These are phyloP conservation scores for Vespertilio murinus DNA, from an alignment of 2,797 vertebrate genomes.

Conservation along the genomic window DNA sequence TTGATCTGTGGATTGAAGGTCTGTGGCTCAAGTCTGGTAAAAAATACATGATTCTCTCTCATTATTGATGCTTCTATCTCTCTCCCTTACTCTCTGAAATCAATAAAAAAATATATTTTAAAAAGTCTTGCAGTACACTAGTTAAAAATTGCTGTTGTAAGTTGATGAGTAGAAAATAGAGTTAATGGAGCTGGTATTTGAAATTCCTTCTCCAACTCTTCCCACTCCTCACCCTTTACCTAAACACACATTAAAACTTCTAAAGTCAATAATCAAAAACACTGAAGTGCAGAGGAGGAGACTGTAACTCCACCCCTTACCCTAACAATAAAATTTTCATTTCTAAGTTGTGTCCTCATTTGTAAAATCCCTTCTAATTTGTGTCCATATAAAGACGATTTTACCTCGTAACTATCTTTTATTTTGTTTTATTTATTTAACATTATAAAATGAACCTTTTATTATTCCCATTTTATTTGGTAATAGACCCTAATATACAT, in stretches of 20 bases:
- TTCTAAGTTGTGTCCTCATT: background rate
- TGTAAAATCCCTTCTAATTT: conserved; percentile 24
- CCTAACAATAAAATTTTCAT: conserved; percentile 21
- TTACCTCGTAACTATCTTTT: background rate
- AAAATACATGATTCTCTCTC: too few species aligned
- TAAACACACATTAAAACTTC: conserved; percentile 2
- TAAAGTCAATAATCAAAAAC: conserved; percentile 18
- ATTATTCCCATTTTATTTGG: conserved; percentile 30
- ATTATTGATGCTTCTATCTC: too few species aligned
- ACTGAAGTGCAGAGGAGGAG: background rate
- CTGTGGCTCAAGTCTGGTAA: too few species aligned
- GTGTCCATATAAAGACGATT: conserved; percentile 27
- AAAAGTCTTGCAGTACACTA: background rate
- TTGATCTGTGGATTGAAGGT: too few species aligned
- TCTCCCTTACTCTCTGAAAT: too few species aligned
- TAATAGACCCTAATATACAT: background rate
- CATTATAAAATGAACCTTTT: conserved; percentile 23
- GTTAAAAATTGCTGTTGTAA: background rate
- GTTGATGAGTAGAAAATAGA: conserved; percentile 14
- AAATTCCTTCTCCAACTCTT: conserved; percentile 42
- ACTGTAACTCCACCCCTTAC: background rate
- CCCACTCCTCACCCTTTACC: background rate
- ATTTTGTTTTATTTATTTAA: conserved; percentile 51
- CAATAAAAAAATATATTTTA: too few species aligned
- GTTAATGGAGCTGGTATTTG: conserved; percentile 6